These are phyloP conservation scores for Ruditapes philippinarum DNA, from an alignment of 1,140 invertebrate genomes.

Conservation along the genomic window DNA sequence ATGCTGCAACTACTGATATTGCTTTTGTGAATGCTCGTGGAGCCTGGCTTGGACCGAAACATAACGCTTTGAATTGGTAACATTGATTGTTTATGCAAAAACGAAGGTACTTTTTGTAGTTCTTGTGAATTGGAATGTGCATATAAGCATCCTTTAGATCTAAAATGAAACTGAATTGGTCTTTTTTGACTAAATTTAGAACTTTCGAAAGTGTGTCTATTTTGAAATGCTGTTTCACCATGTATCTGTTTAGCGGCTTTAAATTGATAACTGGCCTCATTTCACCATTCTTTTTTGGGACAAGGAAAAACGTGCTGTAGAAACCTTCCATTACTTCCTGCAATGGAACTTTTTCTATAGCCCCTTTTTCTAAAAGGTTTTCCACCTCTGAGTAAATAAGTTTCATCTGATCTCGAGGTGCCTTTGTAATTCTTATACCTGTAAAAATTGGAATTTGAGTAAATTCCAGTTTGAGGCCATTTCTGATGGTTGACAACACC, in stretches of 20 bases:
- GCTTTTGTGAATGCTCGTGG: constrained; percentile 47
- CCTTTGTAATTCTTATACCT: constrained; percentile 7
- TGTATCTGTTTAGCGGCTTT: constrained; percentile 49
- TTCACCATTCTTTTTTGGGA: constrained; percentile 32
- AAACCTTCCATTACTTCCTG: constrained; percentile 29
- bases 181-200: constrained; percentile 15
- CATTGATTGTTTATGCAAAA: constrained; percentile 7
- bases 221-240: constrained; percentile 43
- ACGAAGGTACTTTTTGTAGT: constrained; percentile 3
- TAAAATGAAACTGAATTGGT: constrained; percentile 12
- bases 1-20: neutral
- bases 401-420: neutral
- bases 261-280: constrained; percentile 50
- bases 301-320: constrained; percentile 54
- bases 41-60: constrained; percentile 29
- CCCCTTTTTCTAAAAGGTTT: neutral
- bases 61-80: constrained; percentile 27
- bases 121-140: neutral
- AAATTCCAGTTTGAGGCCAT: neutral
- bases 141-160: constrained; percentile 29
- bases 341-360: neutral
- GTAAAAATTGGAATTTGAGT: neutral
- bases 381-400: neutral
- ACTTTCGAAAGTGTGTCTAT: constrained; percentile 34
- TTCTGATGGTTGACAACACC: constrained; percentile 10